Base-by-base conservation (phyloP, 2,113 vertebrate species). In the Chrysemys picta region DNA sequence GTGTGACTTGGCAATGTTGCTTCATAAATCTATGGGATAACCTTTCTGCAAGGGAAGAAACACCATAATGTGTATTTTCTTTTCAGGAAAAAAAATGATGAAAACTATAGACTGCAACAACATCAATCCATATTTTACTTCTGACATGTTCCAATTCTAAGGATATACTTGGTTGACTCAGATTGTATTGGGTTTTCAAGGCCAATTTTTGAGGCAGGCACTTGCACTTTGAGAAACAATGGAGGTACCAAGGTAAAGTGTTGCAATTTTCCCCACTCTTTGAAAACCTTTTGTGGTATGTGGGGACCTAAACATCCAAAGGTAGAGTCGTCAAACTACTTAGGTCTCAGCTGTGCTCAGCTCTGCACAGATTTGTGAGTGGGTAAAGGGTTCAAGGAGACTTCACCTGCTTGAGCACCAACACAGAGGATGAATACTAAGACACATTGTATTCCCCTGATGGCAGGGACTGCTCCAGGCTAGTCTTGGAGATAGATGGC, bases 91-190 rank as follows among this genome's bases (percentile, higher is more conserved):
- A 45, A 45, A 92, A 83, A 62, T 12, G 19, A 8, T 31, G 16
- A 93, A 84, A 95, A 85, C 0, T 2, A 29, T 10, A 90, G 62
- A 84, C 27, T 89, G 81, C 10, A 91, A 84, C 54, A 94, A n/a
- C 57, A 96, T 95, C 82, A 82, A 92, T 96, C 94, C 85, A 94
- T 24, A 5, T 92, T 86, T 87, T 96, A 90, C 25, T 94, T 94
- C 56, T 94, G 90, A 95, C 80, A 94, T 8, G n/a, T 92, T 94
- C 56, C 4, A 69, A 49, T 90, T 94, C 22, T 86, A 56, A 81
- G 91, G 49, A 85, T 91, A 88, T 94, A 94, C 80, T 92, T 92
- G 80, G 6, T 31, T 96, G 84, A 80, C 69, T 91, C 91, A 80
- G 59, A 83, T 90, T 92, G 1, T 22, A 50, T 92, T 89, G 95